A percentile compares a stretch with the other conserved stretches of the same genome.
phyloP scores from a whole-genome alignment of 2,888 invertebrate species.

The Drosophila fungiperda region DNA sequence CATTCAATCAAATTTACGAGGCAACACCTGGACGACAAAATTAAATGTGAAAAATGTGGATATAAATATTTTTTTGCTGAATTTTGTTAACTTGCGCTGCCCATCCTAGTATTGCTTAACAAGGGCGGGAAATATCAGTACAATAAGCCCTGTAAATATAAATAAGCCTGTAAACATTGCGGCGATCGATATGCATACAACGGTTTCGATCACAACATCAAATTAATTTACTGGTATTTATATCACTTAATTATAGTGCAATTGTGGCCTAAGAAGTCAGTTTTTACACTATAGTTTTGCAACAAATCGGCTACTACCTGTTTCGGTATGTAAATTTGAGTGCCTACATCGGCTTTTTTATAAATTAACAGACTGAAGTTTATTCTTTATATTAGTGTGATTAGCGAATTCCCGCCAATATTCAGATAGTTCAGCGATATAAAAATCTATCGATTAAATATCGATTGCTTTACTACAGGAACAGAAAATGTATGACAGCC shows the following conservation, averaged over 20 bases:
- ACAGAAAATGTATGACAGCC: conserved; percentile 11
- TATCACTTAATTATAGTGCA: not conserved
- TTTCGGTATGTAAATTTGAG: conserved; percentile 17
- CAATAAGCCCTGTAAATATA: not conserved
- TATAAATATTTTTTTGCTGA: not conserved
- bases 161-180: no score
- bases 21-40: not conserved
- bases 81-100: not conserved
- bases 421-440: not conserved
- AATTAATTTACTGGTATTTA: not conserved
- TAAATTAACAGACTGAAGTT: conserved; percentile 5
- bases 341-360: conserved; percentile 47
- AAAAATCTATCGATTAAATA: conserved; percentile 2
- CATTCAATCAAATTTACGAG: not conserved
- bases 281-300: not conserved
- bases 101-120: not conserved
- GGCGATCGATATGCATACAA: not conserved
- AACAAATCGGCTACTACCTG: not conserved
- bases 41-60: not conserved
- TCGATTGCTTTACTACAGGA: conserved; percentile 17
- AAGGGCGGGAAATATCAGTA: not conserved
- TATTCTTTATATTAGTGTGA: not conserved
- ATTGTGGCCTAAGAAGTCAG: not conserved
- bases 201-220: not conserved
- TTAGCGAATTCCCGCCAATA: not conserved